Base-by-base conservation (phyloP, 1,140 invertebrate genomes). In the Phocides pigmalion region DNA sequence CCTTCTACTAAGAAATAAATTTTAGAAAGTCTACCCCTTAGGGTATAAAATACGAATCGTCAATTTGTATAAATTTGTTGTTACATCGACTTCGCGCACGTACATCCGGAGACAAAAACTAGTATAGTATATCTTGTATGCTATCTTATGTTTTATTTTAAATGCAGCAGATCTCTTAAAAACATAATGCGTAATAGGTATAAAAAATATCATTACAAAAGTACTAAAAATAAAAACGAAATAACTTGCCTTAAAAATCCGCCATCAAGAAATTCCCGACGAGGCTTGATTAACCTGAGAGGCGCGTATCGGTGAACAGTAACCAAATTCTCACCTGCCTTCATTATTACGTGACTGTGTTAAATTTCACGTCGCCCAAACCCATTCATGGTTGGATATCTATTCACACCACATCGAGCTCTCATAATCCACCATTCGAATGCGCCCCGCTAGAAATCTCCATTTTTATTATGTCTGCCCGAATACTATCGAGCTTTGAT, bases 361-460 rank as follows among this genome's bases (percentile, higher is more conserved):
- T 59, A 59, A 59, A 59, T 59, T 59, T 59, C 54, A 59, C 54
- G 54, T 59, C 22, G 53, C 14, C 53, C 41, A 46, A 46, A 19
- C 22, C 41, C 54, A 61, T 61, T 47, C 28, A 61, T 47, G 44
- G 14, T 25, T 59, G 42, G 16, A 47, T 47, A 61, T 47, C 20
- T 61, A 47, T 61, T 59, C 41, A 59, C 54, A 59, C 54, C 41
- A 35, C 41, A 32, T 46, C 42, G 54, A 16, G 22, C 41, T 65
- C 53, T 49, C 44, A 65, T 51, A 68, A 64, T 68, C 54, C 46
- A 64, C 51, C 37, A 64, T 68, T 68, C 37, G 61, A 51, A 68
- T 68, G 66, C 66, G 44, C 37, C 61, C 20, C 53, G 46, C 47
- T 44, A 35, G 47, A 63, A 58, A 64, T 68, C 47, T 53, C 41